These are phyloP conservation scores for Macropis europaea DNA, from an alignment of 2,888 invertebrate species.

Conservation along the genomic window DNA sequence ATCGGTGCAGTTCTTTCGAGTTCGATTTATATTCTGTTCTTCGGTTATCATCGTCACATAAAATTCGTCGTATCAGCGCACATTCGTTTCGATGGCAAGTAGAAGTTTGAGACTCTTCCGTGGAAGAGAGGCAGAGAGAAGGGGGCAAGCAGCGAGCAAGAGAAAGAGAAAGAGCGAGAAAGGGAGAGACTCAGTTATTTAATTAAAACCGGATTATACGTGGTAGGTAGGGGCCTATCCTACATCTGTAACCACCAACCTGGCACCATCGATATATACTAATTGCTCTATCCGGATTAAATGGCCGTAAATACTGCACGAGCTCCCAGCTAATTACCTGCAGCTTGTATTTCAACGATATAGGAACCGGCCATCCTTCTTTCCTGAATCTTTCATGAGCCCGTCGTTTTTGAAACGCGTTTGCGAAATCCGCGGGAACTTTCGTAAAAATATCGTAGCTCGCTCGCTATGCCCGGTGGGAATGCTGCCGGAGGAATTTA, in stretches of 20 bases:
- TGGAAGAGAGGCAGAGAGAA: background rate
- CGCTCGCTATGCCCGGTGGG: background rate
- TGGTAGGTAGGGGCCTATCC: constrained; percentile 51
- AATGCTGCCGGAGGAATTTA: background rate
- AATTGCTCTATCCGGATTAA: constrained; percentile 73
- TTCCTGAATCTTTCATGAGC: constrained; percentile 29
- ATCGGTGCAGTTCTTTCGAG: no score
- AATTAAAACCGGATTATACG: constrained; percentile 78
- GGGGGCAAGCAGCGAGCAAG: background rate
- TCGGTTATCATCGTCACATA: no score
- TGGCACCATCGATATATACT: constrained; percentile 68
- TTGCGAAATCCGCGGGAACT: background rate
- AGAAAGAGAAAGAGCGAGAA: background rate
- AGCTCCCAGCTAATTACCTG: constrained; percentile 54
- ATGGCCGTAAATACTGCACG: constrained; percentile 57
- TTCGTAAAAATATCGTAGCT: background rate
- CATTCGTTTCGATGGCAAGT: constrained; percentile 12
- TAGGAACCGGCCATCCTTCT: constrained; percentile 17
- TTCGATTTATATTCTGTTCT: no score
- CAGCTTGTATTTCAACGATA: constrained; percentile 46
- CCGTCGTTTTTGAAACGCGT: background rate
- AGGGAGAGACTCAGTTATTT: constrained; percentile 69
- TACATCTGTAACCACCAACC: constrained; percentile 63
- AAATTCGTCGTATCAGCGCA: constrained; percentile 23
- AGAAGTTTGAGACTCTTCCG: constrained; percentile 7